Evolutionary conservation across 1,140 invertebrate genomes (phyloP).

Genomic region (Cydia amplana): DNA sequence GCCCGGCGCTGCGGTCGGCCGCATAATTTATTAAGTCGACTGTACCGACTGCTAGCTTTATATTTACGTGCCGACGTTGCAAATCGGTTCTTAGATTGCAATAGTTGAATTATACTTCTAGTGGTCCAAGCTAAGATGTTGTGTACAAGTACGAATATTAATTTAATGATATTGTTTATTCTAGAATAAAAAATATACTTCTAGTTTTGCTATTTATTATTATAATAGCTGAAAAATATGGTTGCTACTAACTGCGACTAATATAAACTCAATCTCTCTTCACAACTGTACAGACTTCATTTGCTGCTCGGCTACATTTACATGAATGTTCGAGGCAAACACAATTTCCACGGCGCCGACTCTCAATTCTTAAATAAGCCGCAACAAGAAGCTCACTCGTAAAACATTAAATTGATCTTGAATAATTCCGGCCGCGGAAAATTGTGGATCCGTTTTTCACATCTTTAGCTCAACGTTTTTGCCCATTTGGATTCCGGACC

Average conservation of each 20-base stretch:
- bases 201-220: neutral
- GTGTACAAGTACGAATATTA: neutral
- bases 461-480: conserved; percentile 58
- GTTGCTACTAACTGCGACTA: neutral
- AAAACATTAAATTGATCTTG: conserved; percentile 61
- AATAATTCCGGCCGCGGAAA: conserved; percentile 57
- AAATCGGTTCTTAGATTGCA: conserved; percentile 11
- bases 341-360: conserved; percentile 23
- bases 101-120: neutral
- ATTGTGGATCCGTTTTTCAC: conserved; percentile 63
- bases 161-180: too few relatives aligned
- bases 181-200: too few relatives aligned
- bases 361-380: conserved; percentile 34
- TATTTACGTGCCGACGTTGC: conserved; percentile 49
- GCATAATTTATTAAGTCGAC: conserved; percentile 68
- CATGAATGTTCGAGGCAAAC: conserved; percentile 10
- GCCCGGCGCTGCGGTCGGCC: conserved; percentile 58
- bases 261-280: neutral
- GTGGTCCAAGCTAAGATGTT: neutral
- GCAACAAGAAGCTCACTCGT: conserved; percentile 44
- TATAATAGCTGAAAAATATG: neutral
- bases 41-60: conserved; percentile 45
- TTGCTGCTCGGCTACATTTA: conserved; percentile 14
- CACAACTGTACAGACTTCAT: neutral
- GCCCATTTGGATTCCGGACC: conserved; percentile 63